These are phyloP conservation scores for Hormaphis cornu DNA, from an alignment of 1,140 invertebrate genomes.

Conservation along the genomic window DNA sequence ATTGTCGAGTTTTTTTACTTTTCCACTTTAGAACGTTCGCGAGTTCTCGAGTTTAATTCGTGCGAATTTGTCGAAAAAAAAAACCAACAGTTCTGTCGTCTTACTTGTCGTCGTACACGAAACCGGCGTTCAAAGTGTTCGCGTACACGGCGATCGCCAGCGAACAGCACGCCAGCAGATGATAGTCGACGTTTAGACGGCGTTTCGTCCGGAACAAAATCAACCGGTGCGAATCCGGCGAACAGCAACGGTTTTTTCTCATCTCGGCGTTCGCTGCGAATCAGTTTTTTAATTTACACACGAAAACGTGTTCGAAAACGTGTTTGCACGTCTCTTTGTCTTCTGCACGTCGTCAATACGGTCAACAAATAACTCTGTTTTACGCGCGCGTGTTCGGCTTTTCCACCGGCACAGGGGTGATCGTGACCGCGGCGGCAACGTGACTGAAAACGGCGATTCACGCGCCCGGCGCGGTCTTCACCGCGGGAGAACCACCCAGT, in stretches of 20 bases:
- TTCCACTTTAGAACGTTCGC: too few relatives aligned
- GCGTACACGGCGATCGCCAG: constrained; percentile 68
- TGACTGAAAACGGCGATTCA: neutral
- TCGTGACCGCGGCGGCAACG: constrained; percentile 22
- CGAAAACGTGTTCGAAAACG: too few relatives aligned
- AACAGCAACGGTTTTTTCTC: neutral
- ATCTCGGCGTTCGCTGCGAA: neutral
- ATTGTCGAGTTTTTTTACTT: too few relatives aligned
- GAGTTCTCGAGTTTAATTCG: too few relatives aligned
- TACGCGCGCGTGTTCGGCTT: constrained; percentile 23
- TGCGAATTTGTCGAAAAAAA: too few relatives aligned
- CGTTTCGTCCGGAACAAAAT: constrained; percentile 7
- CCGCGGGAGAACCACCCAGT: constrained; percentile 10
- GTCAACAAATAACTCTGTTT: neutral
- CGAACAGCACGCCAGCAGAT: constrained; percentile 19
- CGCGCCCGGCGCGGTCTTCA: neutral
- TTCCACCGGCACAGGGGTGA: constrained; percentile 7
- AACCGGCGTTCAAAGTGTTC: constrained; percentile 78
- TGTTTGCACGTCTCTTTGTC: neutral
- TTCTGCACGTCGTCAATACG: too few relatives aligned
- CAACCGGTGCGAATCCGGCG: neutral
- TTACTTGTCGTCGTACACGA: constrained; percentile 91
- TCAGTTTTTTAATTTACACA: too few relatives aligned
- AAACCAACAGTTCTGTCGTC: constrained; percentile 4
- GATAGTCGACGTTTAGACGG: constrained; percentile 3